Evolutionary conservation across 2,888 invertebrate species (phyloP).

Genomic region (Xanthia icteritia): DNA sequence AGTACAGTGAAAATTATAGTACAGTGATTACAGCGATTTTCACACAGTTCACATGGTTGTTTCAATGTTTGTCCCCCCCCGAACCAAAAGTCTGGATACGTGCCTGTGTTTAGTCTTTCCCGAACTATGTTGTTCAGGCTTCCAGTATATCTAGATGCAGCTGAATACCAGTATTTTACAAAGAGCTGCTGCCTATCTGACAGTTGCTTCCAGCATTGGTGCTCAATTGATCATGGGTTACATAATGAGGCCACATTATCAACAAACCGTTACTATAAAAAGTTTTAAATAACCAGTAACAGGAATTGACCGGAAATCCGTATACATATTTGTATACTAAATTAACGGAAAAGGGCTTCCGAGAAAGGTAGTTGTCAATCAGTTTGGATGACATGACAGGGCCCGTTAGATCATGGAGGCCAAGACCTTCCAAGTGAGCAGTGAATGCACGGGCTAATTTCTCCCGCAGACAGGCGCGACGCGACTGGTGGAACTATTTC

Average conservation of each 20-base stretch:
- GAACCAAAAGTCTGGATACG: no score
- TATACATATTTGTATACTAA: background rate
- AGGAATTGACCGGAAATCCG: slow-evolving; percentile 31
- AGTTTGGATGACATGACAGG: slow-evolving; percentile 14
- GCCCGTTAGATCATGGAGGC: slow-evolving; percentile 9
- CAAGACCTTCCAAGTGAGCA: background rate
- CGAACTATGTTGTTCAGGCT: no score
- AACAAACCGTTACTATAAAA: background rate
- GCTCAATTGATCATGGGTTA: background rate
- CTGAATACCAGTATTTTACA: background rate
- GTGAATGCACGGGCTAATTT: background rate
- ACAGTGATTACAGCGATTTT: no score
- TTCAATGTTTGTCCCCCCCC: no score
- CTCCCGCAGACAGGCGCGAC: background rate
- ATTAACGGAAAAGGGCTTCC: slow-evolving; percentile 20
- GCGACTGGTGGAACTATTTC: no score
- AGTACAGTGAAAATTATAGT: no score
- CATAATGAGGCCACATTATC: background rate
- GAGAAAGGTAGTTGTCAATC: background rate
- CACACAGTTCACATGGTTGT: no score
- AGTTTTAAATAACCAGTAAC: background rate
- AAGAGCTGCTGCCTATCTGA: background rate
- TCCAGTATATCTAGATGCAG: no score
- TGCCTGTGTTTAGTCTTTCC: no score
- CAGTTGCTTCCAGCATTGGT: no score